Evolutionary conservation across 2,888 invertebrate species (phyloP).

Genomic region (Ctenicera cuprea): DNA sequence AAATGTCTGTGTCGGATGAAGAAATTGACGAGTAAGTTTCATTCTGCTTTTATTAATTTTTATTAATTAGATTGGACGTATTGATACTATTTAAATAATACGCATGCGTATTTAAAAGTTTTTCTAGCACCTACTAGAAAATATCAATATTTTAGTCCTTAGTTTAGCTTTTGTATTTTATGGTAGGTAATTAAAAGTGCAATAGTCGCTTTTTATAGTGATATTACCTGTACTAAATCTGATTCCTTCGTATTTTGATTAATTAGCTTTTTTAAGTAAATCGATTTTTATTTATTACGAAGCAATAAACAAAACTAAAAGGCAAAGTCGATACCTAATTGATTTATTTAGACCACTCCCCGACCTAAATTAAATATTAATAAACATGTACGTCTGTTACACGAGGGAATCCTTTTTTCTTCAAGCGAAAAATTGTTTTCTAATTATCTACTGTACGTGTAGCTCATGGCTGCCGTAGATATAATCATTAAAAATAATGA

Average conservation of each 20-base stretch:
- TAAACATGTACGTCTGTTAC: neutral
- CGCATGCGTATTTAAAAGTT: slow-evolving; percentile 27
- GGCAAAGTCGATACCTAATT: neutral
- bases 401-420: too few species aligned
- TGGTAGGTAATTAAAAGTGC: neutral
- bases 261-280: neutral
- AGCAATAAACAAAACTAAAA: neutral
- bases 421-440: too few species aligned
- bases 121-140: slow-evolving; percentile 7
- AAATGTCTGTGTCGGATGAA: slow-evolving; percentile 80
- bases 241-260: too few species aligned
- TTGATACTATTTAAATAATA: slow-evolving; percentile 38
- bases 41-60: slow-evolving; percentile 25
- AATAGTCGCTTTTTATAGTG: too few species aligned
- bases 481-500: neutral
- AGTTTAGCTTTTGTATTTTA: too few species aligned
- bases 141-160: slow-evolving; percentile 28
- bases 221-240: too few species aligned
- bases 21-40: slow-evolving; percentile 82
- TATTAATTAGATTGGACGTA: slow-evolving; percentile 41
- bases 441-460: neutral
- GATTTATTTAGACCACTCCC: slow-evolving; percentile 22
- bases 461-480: neutral
- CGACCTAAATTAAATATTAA: neutral
- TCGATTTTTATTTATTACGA: neutral